Evolutionary conservation across 1,140 invertebrate species (phyloP).

Genomic region (Orchesella cincta): DNA sequence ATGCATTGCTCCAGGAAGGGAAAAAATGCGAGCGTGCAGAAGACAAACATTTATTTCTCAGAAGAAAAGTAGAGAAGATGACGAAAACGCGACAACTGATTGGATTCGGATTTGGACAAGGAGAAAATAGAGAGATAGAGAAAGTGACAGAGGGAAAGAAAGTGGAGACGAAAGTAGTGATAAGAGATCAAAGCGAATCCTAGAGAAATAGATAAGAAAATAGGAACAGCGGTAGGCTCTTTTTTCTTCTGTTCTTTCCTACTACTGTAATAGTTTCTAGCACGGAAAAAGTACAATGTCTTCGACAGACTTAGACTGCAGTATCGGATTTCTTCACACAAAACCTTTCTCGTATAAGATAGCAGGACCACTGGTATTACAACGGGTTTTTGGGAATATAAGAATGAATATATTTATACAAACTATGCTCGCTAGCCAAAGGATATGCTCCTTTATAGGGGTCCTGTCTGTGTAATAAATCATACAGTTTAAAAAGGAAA

Average conservation of each 20-base stretch:
- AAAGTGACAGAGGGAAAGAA: constrained; percentile 1
- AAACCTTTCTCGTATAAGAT: no score
- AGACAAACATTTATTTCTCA: neutral
- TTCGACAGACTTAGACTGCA: neutral
- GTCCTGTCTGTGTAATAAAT: neutral
- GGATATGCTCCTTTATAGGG: no score
- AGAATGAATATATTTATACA: no score
- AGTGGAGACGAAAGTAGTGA: neutral
- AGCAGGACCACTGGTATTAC: no score
- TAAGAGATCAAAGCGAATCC: neutral
- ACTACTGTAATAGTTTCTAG: neutral
- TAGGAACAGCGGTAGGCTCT: neutral
- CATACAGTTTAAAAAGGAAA: neutral
- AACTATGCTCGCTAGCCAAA: no score
- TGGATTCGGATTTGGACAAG: constrained; percentile 33
- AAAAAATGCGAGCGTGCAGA: neutral
- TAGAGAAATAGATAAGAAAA: neutral
- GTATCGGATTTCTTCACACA: neutral
- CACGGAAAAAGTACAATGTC: neutral
- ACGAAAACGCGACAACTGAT: constrained; percentile 35
- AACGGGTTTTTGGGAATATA: no score
- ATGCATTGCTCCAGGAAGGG: neutral
- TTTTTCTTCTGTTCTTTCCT: neutral
- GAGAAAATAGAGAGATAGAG: neutral
- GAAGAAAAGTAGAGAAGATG: constrained; percentile 15